These are phyloP conservation scores for Machimus atricapillus DNA, from an alignment of 2,888 invertebrate species.

Conservation along the genomic window DNA sequence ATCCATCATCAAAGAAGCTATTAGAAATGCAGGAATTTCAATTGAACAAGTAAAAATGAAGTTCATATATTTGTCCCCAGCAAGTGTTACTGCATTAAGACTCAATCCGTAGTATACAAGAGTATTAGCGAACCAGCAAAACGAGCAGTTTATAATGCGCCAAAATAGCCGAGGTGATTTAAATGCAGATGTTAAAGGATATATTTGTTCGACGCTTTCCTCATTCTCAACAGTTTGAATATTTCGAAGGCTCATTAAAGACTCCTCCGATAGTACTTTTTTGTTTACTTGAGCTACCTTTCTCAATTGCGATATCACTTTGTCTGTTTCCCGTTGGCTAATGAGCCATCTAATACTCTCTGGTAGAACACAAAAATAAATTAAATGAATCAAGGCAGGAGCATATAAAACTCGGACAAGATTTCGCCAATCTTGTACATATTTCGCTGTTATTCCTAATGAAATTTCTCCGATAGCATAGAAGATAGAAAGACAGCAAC, in stretches of 20 bases:
- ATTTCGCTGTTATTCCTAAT: constrained; percentile 73
- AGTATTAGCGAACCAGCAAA: constrained; percentile 81
- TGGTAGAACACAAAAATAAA: constrained; percentile 73
- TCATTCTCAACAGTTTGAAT: neutral
- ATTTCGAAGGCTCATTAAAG: neutral
- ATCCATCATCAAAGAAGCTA: constrained; percentile 70
- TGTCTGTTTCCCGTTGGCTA: constrained; percentile 66
- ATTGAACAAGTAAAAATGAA: constrained; percentile 68
- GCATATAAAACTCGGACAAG: constrained; percentile 71
- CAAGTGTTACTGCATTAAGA: constrained; percentile 75
- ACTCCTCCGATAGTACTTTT: neutral
- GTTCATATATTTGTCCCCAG: constrained; percentile 78
- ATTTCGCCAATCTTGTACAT: constrained; percentile 72
- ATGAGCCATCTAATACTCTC: constrained; percentile 81
- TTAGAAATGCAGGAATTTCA: constrained; percentile 77
- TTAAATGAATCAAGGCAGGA: constrained; percentile 72
- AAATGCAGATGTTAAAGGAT: constrained; percentile 40
- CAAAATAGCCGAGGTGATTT: constrained; percentile 52
- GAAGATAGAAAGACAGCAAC: constrained; percentile 74
- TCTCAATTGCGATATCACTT: constrained; percentile 67
- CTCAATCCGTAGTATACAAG: constrained; percentile 83
- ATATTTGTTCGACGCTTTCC: neutral
- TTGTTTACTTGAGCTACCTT: constrained; percentile 70
- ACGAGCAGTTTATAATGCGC: constrained; percentile 69
- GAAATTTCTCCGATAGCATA: constrained; percentile 75